Base-by-base conservation (phyloP, 2,888 invertebrate species). In the Phengaris alcon region DNA sequence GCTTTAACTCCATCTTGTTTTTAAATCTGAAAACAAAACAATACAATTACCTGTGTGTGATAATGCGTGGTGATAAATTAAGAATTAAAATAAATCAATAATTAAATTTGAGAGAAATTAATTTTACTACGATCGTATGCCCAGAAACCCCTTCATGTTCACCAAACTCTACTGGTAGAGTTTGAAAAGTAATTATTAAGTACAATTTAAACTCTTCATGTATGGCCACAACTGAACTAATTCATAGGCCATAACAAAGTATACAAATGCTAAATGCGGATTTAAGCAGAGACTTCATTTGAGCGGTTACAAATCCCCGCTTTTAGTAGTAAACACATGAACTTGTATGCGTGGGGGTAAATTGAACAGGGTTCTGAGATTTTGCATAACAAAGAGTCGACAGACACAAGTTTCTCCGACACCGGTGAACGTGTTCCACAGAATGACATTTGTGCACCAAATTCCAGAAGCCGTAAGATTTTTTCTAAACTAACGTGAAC, bases 1-100 rank as follows among this genome's bases (percentile, higher is more conserved):
- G 81, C 54, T 85, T 82, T 55, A 86, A 48, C 85, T 87, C 86
- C 91, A 92, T 92, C 80, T 87, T 85, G 77, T 54, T 76, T 75
- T 44, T 72, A 74, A 77, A 80, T 79, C 90, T 89, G 85, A 7
- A 22, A 22, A 22, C 22, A 22, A 22, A 89, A 90, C 81, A 85
- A 84, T 78, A 55, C 68, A 77, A 75, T 77, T n/a, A 35, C 35
- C 35, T 35, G 4, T 35, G 35, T 35, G 35, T 35, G 35, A n/a
- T n/a, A n/a, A n/a, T n/a, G n/a, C n/a, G n/a, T n/a, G n/a, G n/a
- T n/a, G n/a, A n/a, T n/a, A n/a, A n/a, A n/a, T n/a, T n/a, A n/a
- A n/a, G n/a, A n/a, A n/a, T n/a, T n/a, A n/a, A n/a, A n/a, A n/a
- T n/a, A n/a, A n/a, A n/a, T n/a, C n/a, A n/a, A n/a, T n/a, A n/a